Conservation (phyloP, 2,113 vertebrate species). For the Elephas maximus region DNA sequence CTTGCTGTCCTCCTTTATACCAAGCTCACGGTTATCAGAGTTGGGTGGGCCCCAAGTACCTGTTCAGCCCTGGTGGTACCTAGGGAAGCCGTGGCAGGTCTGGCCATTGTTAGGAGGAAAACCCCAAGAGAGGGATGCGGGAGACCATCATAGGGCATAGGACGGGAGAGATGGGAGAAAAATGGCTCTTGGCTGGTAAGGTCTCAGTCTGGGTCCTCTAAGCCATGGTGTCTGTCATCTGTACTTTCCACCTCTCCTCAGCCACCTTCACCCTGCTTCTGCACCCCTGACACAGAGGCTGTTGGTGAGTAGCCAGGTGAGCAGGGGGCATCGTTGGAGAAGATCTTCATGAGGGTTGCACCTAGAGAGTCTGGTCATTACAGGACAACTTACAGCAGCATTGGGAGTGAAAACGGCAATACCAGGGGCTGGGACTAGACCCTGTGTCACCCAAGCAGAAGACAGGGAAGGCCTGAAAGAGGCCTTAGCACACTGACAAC, state of each 20-base stretch:
- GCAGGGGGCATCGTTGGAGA: background rate
- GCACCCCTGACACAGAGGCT: background rate
- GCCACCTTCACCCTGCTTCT: background rate
- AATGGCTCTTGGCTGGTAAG: background rate
- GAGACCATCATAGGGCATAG: no score
- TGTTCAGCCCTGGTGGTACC: background rate
- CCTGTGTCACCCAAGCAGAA: background rate
- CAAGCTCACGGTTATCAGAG: background rate
- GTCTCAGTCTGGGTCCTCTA: accelerated
- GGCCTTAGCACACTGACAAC: background rate
- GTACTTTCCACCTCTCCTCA: background rate
- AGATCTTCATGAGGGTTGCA: background rate
- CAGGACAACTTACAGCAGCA: background rate
- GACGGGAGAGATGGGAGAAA: background rate
- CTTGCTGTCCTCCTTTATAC: background rate
- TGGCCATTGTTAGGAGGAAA: background rate
- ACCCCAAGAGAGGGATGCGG: background rate
- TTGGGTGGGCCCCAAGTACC: no score
- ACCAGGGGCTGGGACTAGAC: background rate
- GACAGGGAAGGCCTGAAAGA: background rate
- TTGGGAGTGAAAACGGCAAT: background rate
- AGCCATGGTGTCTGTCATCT: accelerated
- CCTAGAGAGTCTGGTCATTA: background rate
- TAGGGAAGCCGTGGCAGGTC: background rate
- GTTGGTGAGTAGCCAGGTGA: background rate